A percentile compares a stretch with the other conserved stretches of the same genome.
These are phyloP conservation scores for Leptopilina syphax DNA, from an alignment of 2,888 invertebrate genomes.

Conservation along the genomic window DNA sequence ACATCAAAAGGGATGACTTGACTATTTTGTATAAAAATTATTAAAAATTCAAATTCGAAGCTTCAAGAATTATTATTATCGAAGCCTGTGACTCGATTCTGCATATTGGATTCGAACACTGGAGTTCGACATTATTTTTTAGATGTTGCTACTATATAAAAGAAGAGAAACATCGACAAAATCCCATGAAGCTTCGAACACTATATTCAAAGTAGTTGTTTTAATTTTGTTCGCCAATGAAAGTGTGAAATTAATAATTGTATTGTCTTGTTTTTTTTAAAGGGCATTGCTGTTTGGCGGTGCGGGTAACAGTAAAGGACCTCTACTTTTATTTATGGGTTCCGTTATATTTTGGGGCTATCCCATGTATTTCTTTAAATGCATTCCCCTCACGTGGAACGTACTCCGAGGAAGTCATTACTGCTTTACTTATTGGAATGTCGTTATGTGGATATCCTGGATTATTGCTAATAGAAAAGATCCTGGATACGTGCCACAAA, in stretches of 20 bases:
- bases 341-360: conserved; percentile 94
- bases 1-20: no score
- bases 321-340: conserved; percentile 89
- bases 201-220: conserved; percentile 36
- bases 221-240: neutral
- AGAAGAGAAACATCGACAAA: conserved; percentile 6
- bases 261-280: conserved; percentile 42
- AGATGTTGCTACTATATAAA: conserved; percentile 9
- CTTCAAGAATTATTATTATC: conserved; percentile 31
- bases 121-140: conserved; percentile 7
- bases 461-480: conserved; percentile 92
- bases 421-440: conserved; percentile 93
- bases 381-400: conserved; percentile 94
- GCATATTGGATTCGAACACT: conserved; percentile 29
- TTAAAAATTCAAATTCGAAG: conserved; percentile 33
- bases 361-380: conserved; percentile 94
- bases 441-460: conserved; percentile 96
- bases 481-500: conserved; percentile 93
- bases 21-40: neutral
- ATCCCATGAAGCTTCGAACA: conserved; percentile 42
- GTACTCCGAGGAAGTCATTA: conserved; percentile 91
- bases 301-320: conserved; percentile 93
- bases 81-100: conserved; percentile 28
- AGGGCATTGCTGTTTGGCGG: conserved; percentile 93
- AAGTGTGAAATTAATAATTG: neutral